These are phyloP conservation scores for Mareca strepera DNA, from an alignment of 2,797 vertebrate genomes.

Conservation along the genomic window DNA sequence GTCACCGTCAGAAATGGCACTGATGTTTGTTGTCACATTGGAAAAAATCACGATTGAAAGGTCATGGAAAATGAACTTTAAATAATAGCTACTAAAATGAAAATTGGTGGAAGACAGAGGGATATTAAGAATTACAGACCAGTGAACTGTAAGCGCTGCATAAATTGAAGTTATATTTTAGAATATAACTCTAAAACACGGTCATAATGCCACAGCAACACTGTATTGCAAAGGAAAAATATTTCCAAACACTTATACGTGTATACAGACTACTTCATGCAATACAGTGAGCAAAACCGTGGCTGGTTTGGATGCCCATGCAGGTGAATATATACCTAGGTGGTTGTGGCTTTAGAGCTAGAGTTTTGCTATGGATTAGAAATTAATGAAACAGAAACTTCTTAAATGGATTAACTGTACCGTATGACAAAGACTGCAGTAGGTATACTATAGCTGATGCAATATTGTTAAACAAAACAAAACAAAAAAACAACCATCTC, in stretches of 20 bases:
- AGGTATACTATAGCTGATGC: neutral
- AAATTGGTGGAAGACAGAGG: slow-evolving; percentile 14
- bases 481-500: no score
- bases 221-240: neutral
- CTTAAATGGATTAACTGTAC: neutral
- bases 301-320: neutral
- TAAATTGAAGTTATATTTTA: slow-evolving; percentile 51
- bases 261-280: neutral
- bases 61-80: slow-evolving; percentile 30
- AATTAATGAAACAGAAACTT: neutral
- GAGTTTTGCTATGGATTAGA: neutral
- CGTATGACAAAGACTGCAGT: neutral
- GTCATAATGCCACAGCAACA: neutral
- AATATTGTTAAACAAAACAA: neutral
- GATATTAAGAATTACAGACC: slow-evolving; percentile 54
- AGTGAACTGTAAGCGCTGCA: slow-evolving; percentile 34
- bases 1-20: neutral
- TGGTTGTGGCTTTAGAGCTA: neutral
- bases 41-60: slow-evolving; percentile 1
- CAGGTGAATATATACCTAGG: neutral
- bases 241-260: neutral
- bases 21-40: neutral
- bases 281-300: neutral
- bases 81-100: neutral
- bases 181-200: neutral